Conservation (phyloP, 37 sponge, comb jelly and placozoan species). For the Ephydatia muelleri region DNA sequence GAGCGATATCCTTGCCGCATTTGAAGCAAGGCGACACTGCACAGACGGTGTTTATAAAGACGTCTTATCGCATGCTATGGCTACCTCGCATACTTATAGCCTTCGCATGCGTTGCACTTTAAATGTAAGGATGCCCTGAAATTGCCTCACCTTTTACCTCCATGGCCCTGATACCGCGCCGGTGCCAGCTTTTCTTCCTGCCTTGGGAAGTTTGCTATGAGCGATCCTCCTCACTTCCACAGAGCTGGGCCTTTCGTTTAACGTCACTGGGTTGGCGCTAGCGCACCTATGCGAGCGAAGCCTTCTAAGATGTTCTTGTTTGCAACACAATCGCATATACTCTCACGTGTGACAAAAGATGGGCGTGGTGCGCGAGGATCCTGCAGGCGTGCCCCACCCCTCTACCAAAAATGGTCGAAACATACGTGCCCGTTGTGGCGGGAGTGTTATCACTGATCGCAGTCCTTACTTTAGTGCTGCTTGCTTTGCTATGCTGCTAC, state of each 20-base stretch:
- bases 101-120: not conserved
- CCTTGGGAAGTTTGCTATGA: not conserved
- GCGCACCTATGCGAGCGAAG: not conserved
- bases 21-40: slow-evolving; percentile 34
- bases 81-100: not conserved
- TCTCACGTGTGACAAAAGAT: slow-evolving; percentile 14
- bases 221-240: too few relatives aligned
- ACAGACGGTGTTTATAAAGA: not conserved
- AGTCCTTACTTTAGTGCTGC: slow-evolving; percentile 14
- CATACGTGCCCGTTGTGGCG: not conserved
- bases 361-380: slow-evolving; percentile 36
- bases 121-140: not conserved
- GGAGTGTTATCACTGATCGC: slow-evolving; percentile 32
- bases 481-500: slow-evolving; percentile 13
- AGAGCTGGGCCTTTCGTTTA: not conserved
- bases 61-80: not conserved
- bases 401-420: not conserved
- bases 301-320: not conserved
- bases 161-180: not conserved
- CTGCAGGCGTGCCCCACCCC: slow-evolving; percentile 23
- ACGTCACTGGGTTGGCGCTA: not conserved
- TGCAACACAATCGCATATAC: not conserved
- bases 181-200: not conserved
- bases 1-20: slow-evolving; percentile 41
- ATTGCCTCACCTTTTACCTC: not conserved